Conservation (phyloP, 2,113 vertebrate genomes). For the Cairina moschata region DNA sequence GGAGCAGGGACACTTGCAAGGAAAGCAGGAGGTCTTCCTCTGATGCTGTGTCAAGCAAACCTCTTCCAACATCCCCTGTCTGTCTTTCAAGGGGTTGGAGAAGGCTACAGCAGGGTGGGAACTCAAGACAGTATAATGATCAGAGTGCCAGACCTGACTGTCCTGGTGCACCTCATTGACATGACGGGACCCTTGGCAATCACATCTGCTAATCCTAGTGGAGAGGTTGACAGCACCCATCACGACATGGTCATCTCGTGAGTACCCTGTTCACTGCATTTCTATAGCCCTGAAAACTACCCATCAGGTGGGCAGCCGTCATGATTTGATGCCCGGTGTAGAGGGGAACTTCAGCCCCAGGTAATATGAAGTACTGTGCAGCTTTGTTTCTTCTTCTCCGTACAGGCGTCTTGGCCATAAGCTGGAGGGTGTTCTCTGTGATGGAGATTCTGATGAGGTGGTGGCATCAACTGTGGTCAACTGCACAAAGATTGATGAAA, state of each 20-base stretch:
- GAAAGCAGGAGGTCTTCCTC: background rate
- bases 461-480: slow-evolving; percentile 89
- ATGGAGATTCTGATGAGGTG: slow-evolving; percentile 87
- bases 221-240: slow-evolving; percentile 89
- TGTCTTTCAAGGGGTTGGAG: slow-evolving; percentile 80
- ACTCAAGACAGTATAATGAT: slow-evolving; percentile 92
- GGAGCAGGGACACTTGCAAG: background rate
- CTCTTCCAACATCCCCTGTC: background rate
- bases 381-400: background rate
- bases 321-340: accelerated
- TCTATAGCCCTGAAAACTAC: background rate
- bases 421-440: slow-evolving; percentile 88
- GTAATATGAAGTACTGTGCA: accelerated
- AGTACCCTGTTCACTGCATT: background rate
- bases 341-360: background rate
- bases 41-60: accelerated
- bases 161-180: slow-evolving; percentile 84
- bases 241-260: slow-evolving; percentile 89
- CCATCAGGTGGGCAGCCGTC: background rate
- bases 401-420: slow-evolving; percentile 86
- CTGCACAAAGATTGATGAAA: slow-evolving; percentile 87
- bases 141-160: slow-evolving; percentile 87
- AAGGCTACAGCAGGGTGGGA: slow-evolving; percentile 86
- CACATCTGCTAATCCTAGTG: slow-evolving; percentile 91
- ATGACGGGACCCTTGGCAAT: slow-evolving; percentile 88